A percentile compares a stretch with the other conserved stretches of the same genome.
phyloP scores from a whole-genome alignment of 2,797 vertebrate species.

The Rhadinocentrus ornatus region DNA sequence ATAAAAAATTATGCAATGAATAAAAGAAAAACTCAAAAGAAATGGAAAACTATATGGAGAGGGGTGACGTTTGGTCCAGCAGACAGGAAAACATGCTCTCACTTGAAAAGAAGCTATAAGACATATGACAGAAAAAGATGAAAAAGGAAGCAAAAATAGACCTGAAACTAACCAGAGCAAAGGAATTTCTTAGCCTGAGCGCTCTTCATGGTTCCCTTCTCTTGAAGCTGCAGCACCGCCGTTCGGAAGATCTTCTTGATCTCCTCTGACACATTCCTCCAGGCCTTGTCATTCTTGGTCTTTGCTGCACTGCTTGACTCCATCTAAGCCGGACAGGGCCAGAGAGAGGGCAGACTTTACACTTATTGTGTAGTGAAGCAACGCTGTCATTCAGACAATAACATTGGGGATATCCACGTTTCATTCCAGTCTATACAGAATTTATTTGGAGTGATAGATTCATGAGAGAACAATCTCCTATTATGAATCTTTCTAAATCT shows the following conservation, averaged over 20 bases:
- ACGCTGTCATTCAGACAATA: neutral
- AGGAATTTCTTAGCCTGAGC: slow-evolving; percentile 95
- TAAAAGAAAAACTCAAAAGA: neutral
- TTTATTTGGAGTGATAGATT: neutral
- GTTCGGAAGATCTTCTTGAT: slow-evolving; percentile 96
- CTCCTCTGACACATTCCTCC: slow-evolving; percentile 95
- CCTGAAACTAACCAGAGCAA: slow-evolving; percentile 89
- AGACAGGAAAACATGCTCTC: neutral
- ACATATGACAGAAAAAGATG: slow-evolving; percentile 12
- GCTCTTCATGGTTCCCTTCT: slow-evolving; percentile 95
- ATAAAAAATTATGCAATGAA: neutral
- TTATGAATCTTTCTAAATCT: neutral
- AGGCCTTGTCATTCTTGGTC: slow-evolving; percentile 89
- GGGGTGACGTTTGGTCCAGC: neutral
- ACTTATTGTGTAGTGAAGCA: slow-evolving; percentile 6
- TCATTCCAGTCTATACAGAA: neutral
- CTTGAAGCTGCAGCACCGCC: slow-evolving; percentile 91
- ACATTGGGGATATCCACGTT: neutral
- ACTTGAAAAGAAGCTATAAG: slow-evolving; percentile 19
- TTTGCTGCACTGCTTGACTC: slow-evolving; percentile 88
- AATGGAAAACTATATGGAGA: too few relatives aligned
- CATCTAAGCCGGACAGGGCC: slow-evolving; percentile 79
- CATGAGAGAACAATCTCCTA: neutral
- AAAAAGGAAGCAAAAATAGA: neutral
- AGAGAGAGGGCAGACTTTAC: slow-evolving; percentile 37